Evolutionary conservation across 2,113 vertebrate species (phyloP), one percentile per base, ranked within the genome.

Genomic region (Amphilophus citrinellus): DNA sequence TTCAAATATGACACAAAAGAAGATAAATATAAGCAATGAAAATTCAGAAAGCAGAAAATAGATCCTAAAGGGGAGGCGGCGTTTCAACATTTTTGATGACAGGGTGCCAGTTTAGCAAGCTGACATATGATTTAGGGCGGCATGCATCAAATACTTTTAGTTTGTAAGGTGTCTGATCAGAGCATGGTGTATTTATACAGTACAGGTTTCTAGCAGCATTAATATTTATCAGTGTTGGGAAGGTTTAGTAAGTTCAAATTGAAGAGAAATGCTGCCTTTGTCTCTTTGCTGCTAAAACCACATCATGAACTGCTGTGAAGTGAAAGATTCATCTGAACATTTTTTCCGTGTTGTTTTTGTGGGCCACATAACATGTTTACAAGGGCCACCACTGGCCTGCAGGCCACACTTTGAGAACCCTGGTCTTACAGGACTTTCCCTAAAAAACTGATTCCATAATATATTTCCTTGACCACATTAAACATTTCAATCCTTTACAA

Each of bases 141-240:
- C 8, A 10, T 10, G 14, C 44, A 47, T 68, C 65, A 47, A 47
- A 9, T 39, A 7, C 14, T 47, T 68, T 71, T 68, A 27, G 3
- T 0, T 71, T 71, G 42, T 30, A 50, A 71, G 27, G 24, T 71
- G 15, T 50, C 24, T 50, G 15, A 71, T 71, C 65, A 71, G 42
- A 71, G 65, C 22, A 10, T 50, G 22, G 65, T 9, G 9, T 68
- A 27, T 71, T 71, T 71, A 71, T 22, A 30, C 15, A 30, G 65
- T 50, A 15, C 65, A 27, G 42, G 27, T 71, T 71, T 71, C 65
- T 71, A 71, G 65, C 15, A 71, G 65, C 65, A 71, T 42, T 15
- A 27, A 50, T 30, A 2, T 71, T 50, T 50, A 71, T 71, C 15
- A 50, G 22, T 30, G 22, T 18, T 71, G 65, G 42, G 47, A 30